Evolutionary conservation across 2,888 invertebrate genomes (phyloP).

Genomic region (Bembecia ichneumoniformis): DNA sequence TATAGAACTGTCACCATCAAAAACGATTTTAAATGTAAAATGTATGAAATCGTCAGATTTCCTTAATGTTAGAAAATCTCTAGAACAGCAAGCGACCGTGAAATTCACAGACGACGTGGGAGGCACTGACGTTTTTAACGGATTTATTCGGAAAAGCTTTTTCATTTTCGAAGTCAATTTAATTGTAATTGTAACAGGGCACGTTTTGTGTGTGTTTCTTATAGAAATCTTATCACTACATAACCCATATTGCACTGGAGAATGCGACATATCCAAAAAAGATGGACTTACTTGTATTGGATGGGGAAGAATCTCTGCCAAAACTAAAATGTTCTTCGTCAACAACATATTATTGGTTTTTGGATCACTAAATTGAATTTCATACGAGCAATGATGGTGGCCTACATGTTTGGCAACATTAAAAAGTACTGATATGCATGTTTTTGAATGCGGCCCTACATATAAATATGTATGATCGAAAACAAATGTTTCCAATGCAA

Average conservation of each 20-base stretch:
- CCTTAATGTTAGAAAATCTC: conserved; percentile 12
- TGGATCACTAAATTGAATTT: conserved; percentile 33
- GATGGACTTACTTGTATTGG: conserved; percentile 40
- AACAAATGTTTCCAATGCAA: conserved; percentile 37
- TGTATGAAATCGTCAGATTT: conserved; percentile 31
- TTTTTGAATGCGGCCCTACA: conserved; percentile 25
- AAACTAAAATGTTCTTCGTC: conserved; percentile 34
- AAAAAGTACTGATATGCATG: conserved; percentile 31
- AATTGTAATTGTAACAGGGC: conserved; percentile 34
- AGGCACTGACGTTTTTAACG: conserved; percentile 31
- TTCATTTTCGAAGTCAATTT: conserved; percentile 43
- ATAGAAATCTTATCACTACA: conserved; percentile 35
- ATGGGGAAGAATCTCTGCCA: conserved; percentile 42
- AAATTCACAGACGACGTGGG: conserved; percentile 23
- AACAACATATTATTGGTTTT: conserved; percentile 22
- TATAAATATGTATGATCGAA: conserved; percentile 34
- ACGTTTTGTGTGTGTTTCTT: conserved; percentile 35
- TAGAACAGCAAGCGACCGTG: conserved; percentile 33
- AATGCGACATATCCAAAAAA: conserved; percentile 44
- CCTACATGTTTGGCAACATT: conserved; percentile 41
- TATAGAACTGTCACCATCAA: conserved; percentile 29
- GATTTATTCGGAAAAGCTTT: conserved; percentile 36
- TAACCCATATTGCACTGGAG: conserved; percentile 35
- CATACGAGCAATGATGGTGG: conserved; percentile 43
- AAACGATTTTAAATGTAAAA: conserved; percentile 46